Base-by-base conservation (phyloP, 2,113 vertebrate genomes). In the Oncorhynchus tshawytscha region DNA sequence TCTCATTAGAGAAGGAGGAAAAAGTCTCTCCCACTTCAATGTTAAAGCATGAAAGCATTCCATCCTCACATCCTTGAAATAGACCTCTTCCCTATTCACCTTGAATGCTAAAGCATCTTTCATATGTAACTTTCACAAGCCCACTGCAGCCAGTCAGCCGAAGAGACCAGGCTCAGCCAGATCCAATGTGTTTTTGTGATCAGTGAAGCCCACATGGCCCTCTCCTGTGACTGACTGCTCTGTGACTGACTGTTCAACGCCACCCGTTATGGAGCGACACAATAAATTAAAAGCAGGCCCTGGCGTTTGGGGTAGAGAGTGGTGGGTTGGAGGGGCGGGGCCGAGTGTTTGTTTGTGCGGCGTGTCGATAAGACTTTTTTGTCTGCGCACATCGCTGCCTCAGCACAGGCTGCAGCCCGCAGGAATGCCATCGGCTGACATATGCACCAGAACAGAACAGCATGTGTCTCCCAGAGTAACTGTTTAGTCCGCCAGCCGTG, bases 291-390 rank as follows among this genome's bases (percentile, higher is more conserved):
- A 75, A 76, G 70, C 73, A 57, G 75, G 49, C 59, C 22, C 29
- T 67, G 4, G 51, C 68, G 29, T 67, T 68, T 15, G 20, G 60
- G 34, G 57, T 11, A 18, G 60, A 15, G 20, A n/a, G 24, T 27
- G 31, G 8, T 45, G 39, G 39, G 22, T 18, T 67, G 73, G 64
- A 67, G 65, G 70, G 62, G 31, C 31, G 31, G 48, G 70, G 76
- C 81, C 80, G 67, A 79, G 81, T 78, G 71, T 84, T 84, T 85
- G 77, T 87, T 80, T 86, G 87, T 70, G 49, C 34, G 31, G 69
- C 25, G 22, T 72, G 81, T 78, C 73, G 84, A 90, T 88, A 84
- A 75, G 89, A 87, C 84, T 84, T 88, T 88, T 67, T 88, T 87
- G 83, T 89, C 81, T 81, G 81, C 39, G 72, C 67, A 62, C 80